Base-by-base conservation (phyloP, 2,113 vertebrate species). In the Setophaga petechia region DNA sequence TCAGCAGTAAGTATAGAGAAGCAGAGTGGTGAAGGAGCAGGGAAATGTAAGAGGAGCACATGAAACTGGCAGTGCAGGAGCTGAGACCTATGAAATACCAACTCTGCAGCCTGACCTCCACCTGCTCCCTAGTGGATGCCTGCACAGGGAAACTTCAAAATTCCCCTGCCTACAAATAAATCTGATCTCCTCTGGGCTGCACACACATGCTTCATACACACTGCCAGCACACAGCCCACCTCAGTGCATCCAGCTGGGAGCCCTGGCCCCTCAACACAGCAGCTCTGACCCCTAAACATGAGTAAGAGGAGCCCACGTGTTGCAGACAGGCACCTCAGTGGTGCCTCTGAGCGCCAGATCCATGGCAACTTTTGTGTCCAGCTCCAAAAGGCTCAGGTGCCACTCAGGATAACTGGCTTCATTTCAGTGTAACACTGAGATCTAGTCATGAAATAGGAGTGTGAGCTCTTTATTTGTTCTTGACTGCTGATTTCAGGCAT, bases 241-340 rank as follows among this genome's bases (percentile, higher is more conserved):
- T 35, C 35, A 80, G 8, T 16, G 33, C 33, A 21, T 37, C 86
- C 81, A 80, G 14, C 52, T 52, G 57, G 57, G 47, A 89, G 22
- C 15, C 9, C 41, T n/a, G 18, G 41, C 19, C 39, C 17, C 43
- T 52, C 30, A 73, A 10, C 3, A 1, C 2, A 12, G 37, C 33
- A 75, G 3, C 22, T 15, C 49, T 37, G 21, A 59, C 15, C 39
- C 22, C 46, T 61, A 30, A 52, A 31, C 1, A 0, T 16, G 61
- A 10, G 33, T 21, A 5, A 1, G 3, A 37, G 49, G 24, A 39
- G 20, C 41, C 10, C 33, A 18, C 0, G 0, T 46, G 52, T 15
- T 74, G 82, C 23, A 79, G 57, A 44, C 28, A 15, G 0, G 0
- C 14, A 47, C 9, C 20, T 72, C 84, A n/a, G 28, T 0, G 5